A percentile compares a stretch with the other conserved stretches of the same genome.
Conservation (phyloP, 2,888 invertebrate species). For the Sicus ferrugineus region DNA sequence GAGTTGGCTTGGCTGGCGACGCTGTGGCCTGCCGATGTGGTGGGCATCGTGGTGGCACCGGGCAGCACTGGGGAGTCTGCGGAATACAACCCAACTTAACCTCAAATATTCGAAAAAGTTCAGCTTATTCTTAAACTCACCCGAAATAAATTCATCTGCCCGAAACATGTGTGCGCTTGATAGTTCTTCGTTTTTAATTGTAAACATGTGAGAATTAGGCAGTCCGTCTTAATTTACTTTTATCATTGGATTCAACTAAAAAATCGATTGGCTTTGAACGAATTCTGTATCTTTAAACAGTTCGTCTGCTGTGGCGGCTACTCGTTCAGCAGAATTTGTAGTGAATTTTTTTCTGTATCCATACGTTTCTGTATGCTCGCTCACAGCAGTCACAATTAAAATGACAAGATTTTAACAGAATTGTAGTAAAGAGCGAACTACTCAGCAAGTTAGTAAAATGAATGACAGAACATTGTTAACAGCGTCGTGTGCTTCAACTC, state of each 20-base stretch:
- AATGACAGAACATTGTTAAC: neutral
- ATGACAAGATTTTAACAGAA: constrained; percentile 18
- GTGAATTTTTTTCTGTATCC: constrained; percentile 2
- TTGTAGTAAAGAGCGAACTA: constrained; percentile 24
- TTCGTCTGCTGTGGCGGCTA: neutral
- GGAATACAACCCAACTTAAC: neutral
- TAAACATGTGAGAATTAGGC: neutral
- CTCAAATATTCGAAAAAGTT: neutral
- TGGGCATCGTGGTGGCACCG: neutral
- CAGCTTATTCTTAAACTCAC: neutral
- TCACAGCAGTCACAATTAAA: neutral
- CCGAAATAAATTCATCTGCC: constrained; percentile 17
- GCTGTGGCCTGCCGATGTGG: neutral
- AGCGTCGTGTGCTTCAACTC: too few relatives aligned
- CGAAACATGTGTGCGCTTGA: neutral
- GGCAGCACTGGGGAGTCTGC: neutral
- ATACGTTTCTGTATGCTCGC: constrained; percentile 1
- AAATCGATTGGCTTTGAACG: neutral
- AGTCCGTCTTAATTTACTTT: neutral
- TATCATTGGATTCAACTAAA: neutral
- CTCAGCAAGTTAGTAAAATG: constrained; percentile 12
- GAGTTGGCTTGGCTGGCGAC: constrained; percentile 7
- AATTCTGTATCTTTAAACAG: too few relatives aligned
- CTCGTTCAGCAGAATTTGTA: neutral
- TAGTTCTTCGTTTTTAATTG: neutral